Evolutionary conservation across 2,797 vertebrate genomes (phyloP).

Genomic region (Acestrorhynchus altus): DNA sequence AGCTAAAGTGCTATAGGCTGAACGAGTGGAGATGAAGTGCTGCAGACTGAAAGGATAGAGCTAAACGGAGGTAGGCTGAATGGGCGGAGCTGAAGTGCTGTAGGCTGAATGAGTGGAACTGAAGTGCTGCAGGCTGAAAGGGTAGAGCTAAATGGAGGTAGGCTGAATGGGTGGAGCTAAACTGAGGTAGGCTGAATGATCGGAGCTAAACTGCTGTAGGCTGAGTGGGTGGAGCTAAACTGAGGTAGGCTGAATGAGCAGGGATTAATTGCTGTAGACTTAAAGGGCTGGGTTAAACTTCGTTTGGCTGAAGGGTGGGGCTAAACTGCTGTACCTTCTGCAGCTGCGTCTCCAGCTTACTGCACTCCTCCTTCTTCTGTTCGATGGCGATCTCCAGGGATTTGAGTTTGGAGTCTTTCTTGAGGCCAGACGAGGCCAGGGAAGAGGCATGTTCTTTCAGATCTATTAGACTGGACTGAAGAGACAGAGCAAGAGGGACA

Average conservation of each 20-base stretch:
- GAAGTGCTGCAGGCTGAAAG: neutral
- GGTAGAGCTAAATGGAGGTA: too few relatives aligned
- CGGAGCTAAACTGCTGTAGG: too few relatives aligned
- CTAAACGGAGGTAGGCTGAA: too few relatives aligned
- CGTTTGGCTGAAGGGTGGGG: too few relatives aligned
- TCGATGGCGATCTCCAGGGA: conserved; percentile 98
- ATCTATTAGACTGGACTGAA: conserved; percentile 97
- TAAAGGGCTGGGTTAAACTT: too few relatives aligned
- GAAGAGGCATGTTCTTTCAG: conserved; percentile 98
- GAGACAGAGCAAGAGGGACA: too few relatives aligned
- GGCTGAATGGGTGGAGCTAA: neutral
- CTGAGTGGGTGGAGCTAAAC: too few relatives aligned
- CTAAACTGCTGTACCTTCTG: conserved; percentile 86
- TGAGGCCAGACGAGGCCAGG: conserved; percentile 93
- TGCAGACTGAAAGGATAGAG: neutral
- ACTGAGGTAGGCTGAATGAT: neutral
- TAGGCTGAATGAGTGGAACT: neutral
- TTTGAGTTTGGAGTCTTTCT: conserved; percentile 98
- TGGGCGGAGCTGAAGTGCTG: too few relatives aligned
- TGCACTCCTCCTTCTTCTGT: conserved; percentile 99
- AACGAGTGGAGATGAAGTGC: neutral
- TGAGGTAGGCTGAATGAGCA: too few relatives aligned
- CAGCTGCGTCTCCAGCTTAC: conserved; percentile 98
- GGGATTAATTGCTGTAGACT: too few relatives aligned
- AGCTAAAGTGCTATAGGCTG: too few relatives aligned